phyloP scores from a whole-genome alignment of 2,113 vertebrate species.

The Cavia porcellus region DNA sequence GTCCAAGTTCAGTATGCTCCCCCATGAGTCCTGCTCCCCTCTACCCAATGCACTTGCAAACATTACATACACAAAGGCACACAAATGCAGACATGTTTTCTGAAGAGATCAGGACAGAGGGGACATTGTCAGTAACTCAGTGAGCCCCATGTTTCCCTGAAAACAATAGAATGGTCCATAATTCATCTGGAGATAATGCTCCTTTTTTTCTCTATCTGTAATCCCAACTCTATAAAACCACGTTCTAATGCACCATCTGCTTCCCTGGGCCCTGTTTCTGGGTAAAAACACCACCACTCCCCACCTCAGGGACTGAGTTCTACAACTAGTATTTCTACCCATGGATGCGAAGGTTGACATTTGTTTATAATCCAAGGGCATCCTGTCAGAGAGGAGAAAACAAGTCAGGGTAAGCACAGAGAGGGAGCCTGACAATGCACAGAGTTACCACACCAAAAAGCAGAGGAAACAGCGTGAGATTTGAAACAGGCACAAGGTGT shows the following conservation, averaged over 20 bases:
- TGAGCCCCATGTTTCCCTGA: fast-evolving
- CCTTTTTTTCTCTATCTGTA: neutral
- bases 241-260: neutral
- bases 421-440: neutral
- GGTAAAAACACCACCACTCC: neutral
- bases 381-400: neutral
- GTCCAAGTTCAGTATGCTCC: neutral
- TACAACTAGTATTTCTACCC: neutral
- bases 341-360: neutral
- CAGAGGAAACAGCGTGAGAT: neutral
- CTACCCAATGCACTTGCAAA: too few species aligned
- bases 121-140: fast-evolving
- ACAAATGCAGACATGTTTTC: neutral
- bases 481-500: neutral
- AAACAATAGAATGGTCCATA: neutral
- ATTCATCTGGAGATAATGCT: fast-evolving
- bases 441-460: neutral
- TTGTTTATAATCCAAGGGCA: neutral
- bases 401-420: neutral
- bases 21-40: neutral
- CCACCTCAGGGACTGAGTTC: neutral
- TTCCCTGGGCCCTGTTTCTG: neutral
- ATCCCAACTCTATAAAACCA: neutral
- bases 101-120: neutral
- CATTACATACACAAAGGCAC: neutral